Conservation (phyloP, 2,113 vertebrate genomes). For the Amazona vittata region DNA sequence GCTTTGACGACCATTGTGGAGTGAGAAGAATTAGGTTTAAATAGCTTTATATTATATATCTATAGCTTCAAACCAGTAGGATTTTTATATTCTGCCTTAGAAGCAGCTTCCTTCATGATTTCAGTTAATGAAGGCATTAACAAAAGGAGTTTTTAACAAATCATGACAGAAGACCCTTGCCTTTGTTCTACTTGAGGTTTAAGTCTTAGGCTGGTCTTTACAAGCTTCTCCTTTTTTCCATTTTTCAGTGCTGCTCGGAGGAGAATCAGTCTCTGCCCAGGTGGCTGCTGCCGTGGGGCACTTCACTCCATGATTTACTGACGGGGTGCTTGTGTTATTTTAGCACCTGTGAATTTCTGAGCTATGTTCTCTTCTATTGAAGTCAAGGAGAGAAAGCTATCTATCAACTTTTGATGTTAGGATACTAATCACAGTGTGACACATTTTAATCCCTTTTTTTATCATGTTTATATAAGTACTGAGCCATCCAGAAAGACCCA, state of each 20-base stretch:
- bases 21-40: not conserved
- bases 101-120: not conserved
- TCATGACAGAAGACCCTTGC: not conserved
- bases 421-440: not conserved
- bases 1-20: not conserved
- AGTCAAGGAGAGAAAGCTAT: not conserved
- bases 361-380: not conserved
- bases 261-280: not conserved
- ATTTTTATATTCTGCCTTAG: not conserved
- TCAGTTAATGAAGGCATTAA: not conserved
- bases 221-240: not conserved
- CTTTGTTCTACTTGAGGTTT: not conserved
- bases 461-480: not conserved
- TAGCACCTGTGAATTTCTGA: not conserved
- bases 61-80: not conserved
- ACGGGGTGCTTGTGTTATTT: rapidly evolving
- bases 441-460: not conserved
- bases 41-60: not conserved
- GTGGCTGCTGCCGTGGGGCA: not conserved
- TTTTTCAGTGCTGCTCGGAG: not conserved
- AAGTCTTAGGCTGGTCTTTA: not conserved
- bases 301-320: not conserved
- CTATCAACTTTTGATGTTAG: not conserved
- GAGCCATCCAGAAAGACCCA: not conserved
- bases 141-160: not conserved